Base-by-base conservation (phyloP, 2,888 invertebrate species). In the Sphaeridia pumilis region DNA sequence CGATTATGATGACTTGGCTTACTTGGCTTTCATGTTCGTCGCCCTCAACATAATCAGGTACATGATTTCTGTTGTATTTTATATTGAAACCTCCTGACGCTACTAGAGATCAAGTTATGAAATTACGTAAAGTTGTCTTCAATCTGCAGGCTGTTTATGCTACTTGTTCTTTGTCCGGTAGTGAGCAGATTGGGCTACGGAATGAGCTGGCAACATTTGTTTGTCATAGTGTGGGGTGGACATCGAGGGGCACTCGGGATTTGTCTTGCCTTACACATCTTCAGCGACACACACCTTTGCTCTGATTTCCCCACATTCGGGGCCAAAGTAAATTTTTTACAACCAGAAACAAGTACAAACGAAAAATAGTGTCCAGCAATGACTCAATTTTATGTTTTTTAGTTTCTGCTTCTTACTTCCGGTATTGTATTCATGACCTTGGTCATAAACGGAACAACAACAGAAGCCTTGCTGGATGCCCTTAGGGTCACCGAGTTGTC, bases 201-300 rank as follows among this genome's bases (percentile, higher is more conserved):
- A 0, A 70, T 80, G 67, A 70, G 74, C 0, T 78, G 78, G 77
- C 73, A 75, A 58, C 74, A 76, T 52, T 74, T 74, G 54, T 67
- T 76, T 61, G 75, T 80, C 3, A 74, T 78, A 63, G 76, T 76
- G 2, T 81, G 80, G 79, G 78, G 79, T 20, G 80, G 79, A 0
- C 67, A 80, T 7, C 68, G 79, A 24, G 80, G 80, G 0, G 77
- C 79, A 0, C 70, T 80, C 12, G 76, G 78, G 0, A 68, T 80
- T 22, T 77, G 78, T 46, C 68, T 80, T 36, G 77, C 78, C 0
- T 68, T 80, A 20, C 73, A 77, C 41, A 75, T 79, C 12, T 68
- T 74, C 14, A 71, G 75, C 57, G 74, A 75, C 1, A 72, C 72
- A 0, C 63, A 70, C 66, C 65, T 66, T 2, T 64, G 65, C 27